Evolutionary conservation across 1,140 invertebrate genomes (phyloP), one percentile per base, ranked within the genome.

Genomic region (Yoshiicerus persimilis): DNA sequence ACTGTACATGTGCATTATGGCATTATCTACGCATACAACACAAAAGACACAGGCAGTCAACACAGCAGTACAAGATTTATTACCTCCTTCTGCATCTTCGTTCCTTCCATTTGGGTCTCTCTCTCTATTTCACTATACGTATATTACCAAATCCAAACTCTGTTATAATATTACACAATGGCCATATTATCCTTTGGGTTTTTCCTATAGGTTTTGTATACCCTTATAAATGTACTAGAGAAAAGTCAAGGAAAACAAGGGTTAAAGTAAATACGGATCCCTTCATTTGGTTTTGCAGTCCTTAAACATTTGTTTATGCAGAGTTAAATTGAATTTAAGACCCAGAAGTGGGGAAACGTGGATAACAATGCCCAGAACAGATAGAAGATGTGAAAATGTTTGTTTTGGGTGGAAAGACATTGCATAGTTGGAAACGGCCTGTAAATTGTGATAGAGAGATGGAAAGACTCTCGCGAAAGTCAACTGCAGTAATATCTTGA

Each of bases 401-500:
- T 56, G 47, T 56, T 56, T 56, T 56, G 47, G 0, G n/a, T n/a
- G 16, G 66, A 4, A 32, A 30, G 66, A 10, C 5, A 25, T 25
- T 25, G n/a, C 4, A 25, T 64, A 10, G 62, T 10, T 27, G n/a
- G 25, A 64, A 23, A 77, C 13, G 27, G 11, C 27, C 70, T 80
- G 38, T 30, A 30, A 70, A 70, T 80, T 80, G 30, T 36, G 38
- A 84, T 10, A 20, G 83, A 47, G 41, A 84, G 30, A 23, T 32
- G 34, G 85, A 87, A 47, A 87, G 80, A 87, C 86, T 86, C 86
- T 87, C 56, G 70, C 86, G 30, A 86, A 87, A 89, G 88, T 87
- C 86, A 87, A 89, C 84, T 47, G 47, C 88, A 89, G 87, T 89
- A 86, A 87, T 89, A 87, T 89, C 87, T 89, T 87, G n/a, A 87